phyloP scores from a whole-genome alignment of 2,797 vertebrate species.

The Selene dorsalis region DNA sequence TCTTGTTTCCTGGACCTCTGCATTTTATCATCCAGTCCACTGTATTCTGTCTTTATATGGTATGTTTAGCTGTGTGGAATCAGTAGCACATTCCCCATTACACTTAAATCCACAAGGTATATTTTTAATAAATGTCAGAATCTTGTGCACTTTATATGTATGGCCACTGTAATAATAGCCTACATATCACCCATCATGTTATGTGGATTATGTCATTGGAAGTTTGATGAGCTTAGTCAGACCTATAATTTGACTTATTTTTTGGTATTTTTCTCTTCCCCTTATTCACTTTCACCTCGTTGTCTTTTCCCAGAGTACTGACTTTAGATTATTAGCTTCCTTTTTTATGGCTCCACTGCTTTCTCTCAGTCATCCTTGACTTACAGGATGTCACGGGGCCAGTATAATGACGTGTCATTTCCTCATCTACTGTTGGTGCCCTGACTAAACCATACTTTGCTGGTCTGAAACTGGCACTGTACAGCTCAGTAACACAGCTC shows the following conservation, averaged over 20 bases:
- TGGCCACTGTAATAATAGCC: neutral
- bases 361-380: constrained; percentile 5
- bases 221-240: constrained; percentile 2
- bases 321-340: constrained; percentile 51
- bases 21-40: neutral
- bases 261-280: constrained; percentile 20
- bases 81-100: neutral
- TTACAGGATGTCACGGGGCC: constrained; percentile 8
- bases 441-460: constrained; percentile 27
- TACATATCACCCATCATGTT: neutral
- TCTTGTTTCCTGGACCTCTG: neutral
- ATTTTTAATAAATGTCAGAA: neutral
- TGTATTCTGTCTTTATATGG: neutral
- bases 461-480: constrained; percentile 36
- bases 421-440: constrained; percentile 23
- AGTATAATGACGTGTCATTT: constrained; percentile 15
- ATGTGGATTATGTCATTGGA: neutral
- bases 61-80: neutral
- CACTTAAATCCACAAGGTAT: neutral
- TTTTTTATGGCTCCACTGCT: constrained; percentile 9
- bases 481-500: neutral
- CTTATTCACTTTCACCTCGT: constrained; percentile 44
- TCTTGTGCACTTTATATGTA: neutral
- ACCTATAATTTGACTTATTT: neutral
- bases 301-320: constrained; percentile 56